Base-by-base conservation (phyloP, 92 coral and sea anemone genomes). In the Heliopora coerulea region DNA sequence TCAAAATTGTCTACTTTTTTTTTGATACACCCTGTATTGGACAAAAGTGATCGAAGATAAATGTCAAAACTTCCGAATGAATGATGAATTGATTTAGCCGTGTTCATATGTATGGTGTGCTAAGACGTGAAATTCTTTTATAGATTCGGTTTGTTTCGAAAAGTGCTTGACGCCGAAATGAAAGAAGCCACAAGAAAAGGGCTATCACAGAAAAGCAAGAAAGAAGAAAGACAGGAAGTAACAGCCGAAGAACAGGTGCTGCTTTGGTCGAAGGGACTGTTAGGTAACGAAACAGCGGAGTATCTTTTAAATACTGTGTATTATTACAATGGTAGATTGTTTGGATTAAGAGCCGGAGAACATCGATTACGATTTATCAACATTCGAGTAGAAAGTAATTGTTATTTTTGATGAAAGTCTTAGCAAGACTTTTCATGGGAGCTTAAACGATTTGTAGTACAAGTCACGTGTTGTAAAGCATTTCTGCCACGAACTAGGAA, bases 371-470 rank as follows among this genome's bases (percentile, higher is more conserved):
- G 82, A 41, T 37, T 78, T 48, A 30, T 62, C 44, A 74, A 87
- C 49, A 68, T 84, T 79, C 64, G 29, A 41, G 86, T 86, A 48
- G 61, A 77, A 27, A 83, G 50, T 42, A 81, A 82, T 58, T 44
- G 44, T 81, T 29, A 28, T 78, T 77, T 86, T 81, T 81, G 83
- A 81, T 54, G 86, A 86, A 64, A 59, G 74, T 74, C 37, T 49
- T 17, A 50, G 78, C 64, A 83, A 86, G 73, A 83, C 85, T 37
- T 82, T 61, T 73, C 18, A 78, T 5, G 86, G 90, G 48, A 84
- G 86, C 46, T 62, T 86, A 66, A 86, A 82, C 54, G 85, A 86
- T 74, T 68, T 79, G 68, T 67, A 83, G 34, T 57, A 79, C 44
- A 82, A 25, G 80, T 82, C 87, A 17, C 57, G 82, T 1, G 82